Base-by-base conservation (phyloP, 2,113 vertebrate species). In the Terrapene triunguis region DNA sequence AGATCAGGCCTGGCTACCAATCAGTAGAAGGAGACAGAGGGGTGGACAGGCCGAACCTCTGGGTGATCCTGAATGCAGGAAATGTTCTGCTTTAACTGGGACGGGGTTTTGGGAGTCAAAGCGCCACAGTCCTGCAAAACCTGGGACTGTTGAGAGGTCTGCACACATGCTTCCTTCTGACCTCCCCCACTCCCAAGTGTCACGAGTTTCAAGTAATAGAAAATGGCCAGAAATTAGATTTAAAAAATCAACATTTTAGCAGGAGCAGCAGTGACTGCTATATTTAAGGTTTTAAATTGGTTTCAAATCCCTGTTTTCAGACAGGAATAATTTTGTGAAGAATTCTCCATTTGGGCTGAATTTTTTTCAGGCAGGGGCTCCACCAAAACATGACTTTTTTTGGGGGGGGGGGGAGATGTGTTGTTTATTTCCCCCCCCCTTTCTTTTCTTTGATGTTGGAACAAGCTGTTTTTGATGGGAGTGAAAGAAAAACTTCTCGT, bases 281-380 rank as follows among this genome's bases (percentile, higher is more conserved):
- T 50, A 91, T 19, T 72, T 91, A 87, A 62, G 55, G 84, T 87
- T 57, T 57, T 38, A 78, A 87, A 14, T 35, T 80, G 27, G 25
- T 59, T 86, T 44, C 79, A 79, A 94, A 90, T 48, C 90, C 21
- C 17, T 72, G 1, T n/a, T 92, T 94, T 89, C 50, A 92, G 16
- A 21, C 5, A 44, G 32, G 89, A 29, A 42, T 74, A 10, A 24
- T 74, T 38, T 24, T 55, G 21, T n/a, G 53, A 91, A 19, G 8
- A 12, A 38, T 80, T 93, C 25, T 91, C 29, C 2, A 55, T 69
- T 94, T 88, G 44, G 79, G 29, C 65, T 78, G 53, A 87, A 22
- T 22, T 59, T 62, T 62, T 88, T 55, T 86, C 5, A 35, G 82
- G 6, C 25, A 65, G 24, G 2, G 5, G 87, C 94, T 94, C 48